Base-by-base conservation (phyloP, 2,113 vertebrate genomes). In the Picathartes gymnocephalus region DNA sequence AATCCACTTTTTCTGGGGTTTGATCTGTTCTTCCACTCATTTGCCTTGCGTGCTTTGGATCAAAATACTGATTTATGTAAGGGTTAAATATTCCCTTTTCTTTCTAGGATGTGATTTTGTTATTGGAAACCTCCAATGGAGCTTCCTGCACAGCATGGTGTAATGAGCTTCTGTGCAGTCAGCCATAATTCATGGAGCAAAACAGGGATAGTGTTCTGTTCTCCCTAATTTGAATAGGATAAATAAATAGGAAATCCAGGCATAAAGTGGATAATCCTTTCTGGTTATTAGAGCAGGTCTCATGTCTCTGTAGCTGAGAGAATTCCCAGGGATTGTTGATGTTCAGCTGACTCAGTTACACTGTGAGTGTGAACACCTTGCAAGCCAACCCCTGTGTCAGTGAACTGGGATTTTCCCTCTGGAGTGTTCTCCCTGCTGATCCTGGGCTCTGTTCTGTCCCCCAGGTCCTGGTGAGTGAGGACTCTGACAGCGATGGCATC, bases 391-490 rank as follows among this genome's bases (percentile, higher is more conserved):
- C 28, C 82, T n/a, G 45, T 53, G 5, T 7, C 15, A 33, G 19
- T 4, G 8, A 12, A 6, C 1, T 25, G 48, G 24, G 20, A 0
- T 45, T 74, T 64, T n/a, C 35, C 50, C 60, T 37, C 27, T 9
- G 57, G 4, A 18, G 19, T 25, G 5, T 6, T 42, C 5, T 23
- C 10, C n/a, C 50, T 50, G 13, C 91, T 97, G 25, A 95, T 11
- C 21, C 40, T 68, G 88, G 37, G 81, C 64, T 95, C 40, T 47
- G 5, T 31, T 86, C 14, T 90, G 20, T 72, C 42, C 28, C 97
- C n/a, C 97, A 99, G 99, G 99, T 99, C 4, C 95, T 99, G 78
- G 98, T 99, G 97, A 99, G 99, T 3, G 99, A 99, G 91, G 99
- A 99, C 92, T 99, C 99, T 1, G 99, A 99, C 45, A 99, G 99